phyloP scores from a whole-genome alignment of 2,113 vertebrate genomes.

The Isurus oxyrinchus region DNA sequence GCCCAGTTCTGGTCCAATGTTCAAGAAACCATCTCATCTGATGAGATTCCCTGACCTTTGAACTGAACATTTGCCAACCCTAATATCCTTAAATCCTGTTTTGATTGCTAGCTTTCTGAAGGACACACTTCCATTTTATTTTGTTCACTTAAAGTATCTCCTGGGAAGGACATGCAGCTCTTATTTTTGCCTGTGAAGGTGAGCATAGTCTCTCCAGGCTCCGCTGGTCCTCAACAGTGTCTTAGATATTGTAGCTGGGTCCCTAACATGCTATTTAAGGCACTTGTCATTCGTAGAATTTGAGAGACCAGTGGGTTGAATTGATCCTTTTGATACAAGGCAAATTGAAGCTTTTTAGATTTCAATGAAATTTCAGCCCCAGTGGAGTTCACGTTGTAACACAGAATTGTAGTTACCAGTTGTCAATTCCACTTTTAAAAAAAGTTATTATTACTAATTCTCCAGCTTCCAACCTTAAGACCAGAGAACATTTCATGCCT shows the following conservation, averaged over 20 bases:
- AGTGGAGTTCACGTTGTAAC: not conserved
- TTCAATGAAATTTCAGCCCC: not conserved
- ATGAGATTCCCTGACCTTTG: conserved; percentile 10
- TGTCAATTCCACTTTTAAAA: not conserved
- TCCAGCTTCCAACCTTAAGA: not conserved
- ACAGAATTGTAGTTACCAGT: not conserved
- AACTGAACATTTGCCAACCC: not conserved
- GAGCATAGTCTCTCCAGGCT: not conserved
- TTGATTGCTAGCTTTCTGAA: conserved; percentile 26
- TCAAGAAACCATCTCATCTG: not conserved
- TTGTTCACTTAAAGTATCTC: not conserved
- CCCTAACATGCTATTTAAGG: not conserved
- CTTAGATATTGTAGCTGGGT: not conserved
- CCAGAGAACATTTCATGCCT: not conserved
- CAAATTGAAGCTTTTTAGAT: not conserved
- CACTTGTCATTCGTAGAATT: not conserved
- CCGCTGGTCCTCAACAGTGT: not conserved
- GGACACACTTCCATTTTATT: conserved; percentile 17
- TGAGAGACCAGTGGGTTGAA: not conserved
- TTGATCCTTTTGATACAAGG: not conserved
- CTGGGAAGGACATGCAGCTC: not conserved
- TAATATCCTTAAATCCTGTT: conserved; percentile 26
- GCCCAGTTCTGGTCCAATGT: not conserved
- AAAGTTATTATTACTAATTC: conserved; percentile 1
- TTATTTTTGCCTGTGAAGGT: not conserved